Evolutionary conservation across 2,888 invertebrate species (phyloP), one percentile per base, ranked within the genome.

Genomic region (Geotrupes spiniger): DNA sequence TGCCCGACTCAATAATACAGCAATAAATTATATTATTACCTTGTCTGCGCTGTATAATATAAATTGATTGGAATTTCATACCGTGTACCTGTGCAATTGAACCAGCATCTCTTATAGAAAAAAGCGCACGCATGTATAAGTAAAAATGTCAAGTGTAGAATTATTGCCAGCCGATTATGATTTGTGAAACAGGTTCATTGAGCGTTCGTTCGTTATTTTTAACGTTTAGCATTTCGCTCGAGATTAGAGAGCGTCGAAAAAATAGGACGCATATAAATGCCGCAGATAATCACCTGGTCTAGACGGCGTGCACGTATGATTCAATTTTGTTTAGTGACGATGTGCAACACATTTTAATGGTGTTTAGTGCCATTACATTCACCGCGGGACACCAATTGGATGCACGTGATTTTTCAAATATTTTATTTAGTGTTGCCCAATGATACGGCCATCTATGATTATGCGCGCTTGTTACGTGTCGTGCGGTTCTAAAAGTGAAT

Each of bases 1-100:
- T 41, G 40, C 31, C 46, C 54, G 55, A 57, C 56, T 57, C 64
- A 66, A 69, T 70, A 71, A 71, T 70, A 66, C 70, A 60, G 65
- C 70, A 57, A 72, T 72, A 72, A 72, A 72, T 72, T 72, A 72
- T 71, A 71, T 72, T 71, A 72, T 72, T 72, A 72, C 71, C 70
- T 69, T 72, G 71, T 72, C 71, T 64, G 69, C 66, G 65, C 69
- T 69, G 70, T 71, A 70, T 69, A 71, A 70, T 70, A 71, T 71
- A 71, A 72, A 72, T 72, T 70, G 72, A 72, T 71, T 70, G 72
- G 72, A 71, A 72, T 71, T 71, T 71, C 70, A 69, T 70, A 70
- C 68, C 70, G 67, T 69, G 71, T 70, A 68, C 62, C 64, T 66
- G 66, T 62, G 70, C 68, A 70, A 70, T 70, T 69, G 70, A 64